phyloP scores from a whole-genome alignment of 1,140 invertebrate genomes.

The Oscheius sp. region DNA sequence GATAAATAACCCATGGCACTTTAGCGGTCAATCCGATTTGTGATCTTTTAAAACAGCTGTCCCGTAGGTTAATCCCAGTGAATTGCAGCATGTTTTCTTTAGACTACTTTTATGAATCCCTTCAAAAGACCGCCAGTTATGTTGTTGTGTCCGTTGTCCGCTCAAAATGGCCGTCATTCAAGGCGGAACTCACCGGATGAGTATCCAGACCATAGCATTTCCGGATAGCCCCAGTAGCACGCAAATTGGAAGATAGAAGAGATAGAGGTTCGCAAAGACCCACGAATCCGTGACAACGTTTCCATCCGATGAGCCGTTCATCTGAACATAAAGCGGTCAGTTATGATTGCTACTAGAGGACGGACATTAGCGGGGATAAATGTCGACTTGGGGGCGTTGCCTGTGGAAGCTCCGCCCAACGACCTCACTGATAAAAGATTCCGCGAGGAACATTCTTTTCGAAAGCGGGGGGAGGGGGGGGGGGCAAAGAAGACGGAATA shows the following conservation, averaged over 20 bases:
- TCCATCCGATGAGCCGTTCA: neutral
- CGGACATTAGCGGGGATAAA: neutral
- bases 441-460: too few species aligned
- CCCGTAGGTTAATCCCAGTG: too few species aligned
- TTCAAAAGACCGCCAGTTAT: too few species aligned
- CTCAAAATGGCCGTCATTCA: too few species aligned
- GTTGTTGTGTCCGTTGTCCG: too few species aligned
- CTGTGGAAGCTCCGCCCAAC: neutral
- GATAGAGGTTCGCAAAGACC: constrained; percentile 35
- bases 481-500: too few species aligned
- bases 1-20: too few species aligned
- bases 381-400: constrained; percentile 1
- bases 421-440: constrained; percentile 14
- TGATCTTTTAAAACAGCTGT: too few species aligned
- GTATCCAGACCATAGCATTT: constrained; percentile 52
- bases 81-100: too few species aligned
- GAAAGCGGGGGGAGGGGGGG: too few species aligned
- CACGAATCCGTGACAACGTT: neutral
- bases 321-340: neutral
- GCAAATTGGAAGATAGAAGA: constrained; percentile 55
- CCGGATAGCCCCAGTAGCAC: constrained; percentile 48
- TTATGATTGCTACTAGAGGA: neutral
- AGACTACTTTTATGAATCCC: too few species aligned
- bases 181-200: constrained; percentile 43
- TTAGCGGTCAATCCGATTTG: too few species aligned